Percentiles rank a stretch among this genome's conserved stretches.
These are phyloP conservation scores for Gasterosteus nipponicus DNA, from an alignment of 2,113 vertebrate species.

Conservation along the genomic window DNA sequence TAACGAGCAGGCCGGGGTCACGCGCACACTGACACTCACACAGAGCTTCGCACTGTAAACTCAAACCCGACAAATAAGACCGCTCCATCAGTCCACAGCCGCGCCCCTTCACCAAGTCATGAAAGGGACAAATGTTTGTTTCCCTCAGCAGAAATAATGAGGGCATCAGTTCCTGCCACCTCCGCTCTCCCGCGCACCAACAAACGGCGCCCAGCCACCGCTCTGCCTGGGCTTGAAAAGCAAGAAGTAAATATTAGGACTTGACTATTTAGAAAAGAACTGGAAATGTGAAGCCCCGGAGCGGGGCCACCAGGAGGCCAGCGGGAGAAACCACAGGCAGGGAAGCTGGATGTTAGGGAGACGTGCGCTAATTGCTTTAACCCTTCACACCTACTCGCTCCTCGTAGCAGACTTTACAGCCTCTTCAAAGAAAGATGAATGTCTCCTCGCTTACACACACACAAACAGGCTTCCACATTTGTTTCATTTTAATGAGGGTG, in stretches of 20 bases:
- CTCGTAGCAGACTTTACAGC: constrained; percentile 46
- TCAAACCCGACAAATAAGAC: constrained; percentile 34
- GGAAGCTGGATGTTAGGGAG: constrained; percentile 56
- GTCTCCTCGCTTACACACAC: constrained; percentile 59
- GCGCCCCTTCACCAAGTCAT: constrained; percentile 55
- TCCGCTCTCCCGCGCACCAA: constrained; percentile 33
- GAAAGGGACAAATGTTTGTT: constrained; percentile 78
- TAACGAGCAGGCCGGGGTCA: constrained; percentile 3
- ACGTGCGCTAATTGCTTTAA: constrained; percentile 66
- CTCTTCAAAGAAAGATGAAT: constrained; percentile 77
- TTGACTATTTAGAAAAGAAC: constrained; percentile 70
- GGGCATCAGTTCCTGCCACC: constrained; percentile 72
- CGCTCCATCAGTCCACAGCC: constrained; percentile 45
- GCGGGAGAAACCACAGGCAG: constrained; percentile 43
- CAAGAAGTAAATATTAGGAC: constrained; percentile 81
- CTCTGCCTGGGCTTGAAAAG: constrained; percentile 67
- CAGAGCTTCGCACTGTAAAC: constrained; percentile 41
- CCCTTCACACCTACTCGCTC: constrained; percentile 71
- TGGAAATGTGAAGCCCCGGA: constrained; percentile 62
- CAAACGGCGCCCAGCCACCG: constrained; percentile 47
- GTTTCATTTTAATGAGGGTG: constrained; percentile 22
- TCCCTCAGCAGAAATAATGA: constrained; percentile 75
- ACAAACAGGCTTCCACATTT: constrained; percentile 8
- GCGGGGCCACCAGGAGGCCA: constrained; percentile 59
- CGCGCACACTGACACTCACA: not conserved